Percentiles rank a stretch among this genome's conserved stretches.
These are phyloP conservation scores for Athene cunicularia DNA, from an alignment of 2,113 vertebrate species.

Conservation along the genomic window DNA sequence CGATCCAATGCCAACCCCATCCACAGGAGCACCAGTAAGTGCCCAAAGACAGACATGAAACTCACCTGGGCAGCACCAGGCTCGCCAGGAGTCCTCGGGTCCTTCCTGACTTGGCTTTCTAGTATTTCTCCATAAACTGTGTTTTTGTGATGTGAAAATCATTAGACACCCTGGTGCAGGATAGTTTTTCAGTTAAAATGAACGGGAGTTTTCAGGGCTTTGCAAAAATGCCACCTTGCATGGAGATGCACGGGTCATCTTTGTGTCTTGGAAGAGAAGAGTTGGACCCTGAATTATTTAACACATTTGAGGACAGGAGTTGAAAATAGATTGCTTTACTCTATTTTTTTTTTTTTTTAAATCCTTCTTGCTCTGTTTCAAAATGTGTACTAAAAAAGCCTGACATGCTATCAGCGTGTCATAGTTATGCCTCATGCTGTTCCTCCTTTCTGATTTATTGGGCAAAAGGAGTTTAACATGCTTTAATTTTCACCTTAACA, in stretches of 20 bases:
- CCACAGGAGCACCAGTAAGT: background rate
- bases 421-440: background rate
- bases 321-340: background rate
- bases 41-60: background rate
- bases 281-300: background rate
- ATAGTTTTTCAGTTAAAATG: background rate
- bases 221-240: background rate
- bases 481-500: background rate
- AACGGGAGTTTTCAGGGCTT: background rate
- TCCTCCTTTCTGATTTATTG: background rate
- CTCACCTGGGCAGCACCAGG: background rate
- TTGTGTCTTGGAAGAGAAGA: background rate
- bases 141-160: background rate
- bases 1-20: background rate
- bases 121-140: background rate
- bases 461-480: background rate
- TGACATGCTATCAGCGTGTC: background rate
- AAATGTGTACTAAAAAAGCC: background rate
- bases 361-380: background rate
- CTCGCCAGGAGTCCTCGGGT: fast-evolving
- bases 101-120: background rate
- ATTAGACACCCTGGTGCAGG: fast-evolving
- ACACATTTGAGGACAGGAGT: background rate
- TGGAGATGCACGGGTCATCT: fast-evolving
- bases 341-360: background rate